Evolutionary conservation across 2,888 invertebrate genomes (phyloP), one percentile per base, ranked within the genome.

Genomic region (Dryomyza anilis): DNA sequence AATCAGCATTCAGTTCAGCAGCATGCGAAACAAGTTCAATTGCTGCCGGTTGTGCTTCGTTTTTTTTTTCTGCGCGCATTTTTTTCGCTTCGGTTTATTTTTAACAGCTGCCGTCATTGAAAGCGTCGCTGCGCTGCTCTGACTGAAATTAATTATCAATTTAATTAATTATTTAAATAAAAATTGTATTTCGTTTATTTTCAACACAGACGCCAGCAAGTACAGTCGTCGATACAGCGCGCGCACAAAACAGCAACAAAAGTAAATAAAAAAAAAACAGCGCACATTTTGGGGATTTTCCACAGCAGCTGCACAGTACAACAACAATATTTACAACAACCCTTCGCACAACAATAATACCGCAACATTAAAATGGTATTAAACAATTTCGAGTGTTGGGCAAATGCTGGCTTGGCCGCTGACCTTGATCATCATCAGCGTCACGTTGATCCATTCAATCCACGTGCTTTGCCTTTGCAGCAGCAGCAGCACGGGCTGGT

Each of bases 381-480:
- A 67, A 81, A 80, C 25, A 81, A 78, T 75, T 77, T 79, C 65
- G 81, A 81, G 72, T 78, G 77, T 68, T 81, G 81, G 81, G 81
- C 81, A 29, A 46, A 68, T 21, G 65, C 55, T 43, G 53, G 36
- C 29, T 23, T 30, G 5, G 6, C 43, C 14, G 71, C 65, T 67
- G 69, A 61, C 67, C 71, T 58, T 60, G 53, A 63, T 21, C 56
- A 64, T 46, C 69, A 63, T 29, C 27, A 64, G 16, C 72, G 68
- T 33, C 70, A 70, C 48, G 65, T 76, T 63, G 80, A 81, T 73
- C 73, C 78, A 19, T 81, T 81, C 63, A 80, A 76, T 71, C 72
- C 79, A 66, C 78, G 74, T 70, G 70, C 70, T 30, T 69, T 73
- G 3, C n/a, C n/a, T n/a, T n/a, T n/a, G n/a, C n/a, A n/a, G n/a